Evolutionary conservation across 2,113 vertebrate genomes (phyloP).

Genomic region (Spermophilus dauricus): DNA sequence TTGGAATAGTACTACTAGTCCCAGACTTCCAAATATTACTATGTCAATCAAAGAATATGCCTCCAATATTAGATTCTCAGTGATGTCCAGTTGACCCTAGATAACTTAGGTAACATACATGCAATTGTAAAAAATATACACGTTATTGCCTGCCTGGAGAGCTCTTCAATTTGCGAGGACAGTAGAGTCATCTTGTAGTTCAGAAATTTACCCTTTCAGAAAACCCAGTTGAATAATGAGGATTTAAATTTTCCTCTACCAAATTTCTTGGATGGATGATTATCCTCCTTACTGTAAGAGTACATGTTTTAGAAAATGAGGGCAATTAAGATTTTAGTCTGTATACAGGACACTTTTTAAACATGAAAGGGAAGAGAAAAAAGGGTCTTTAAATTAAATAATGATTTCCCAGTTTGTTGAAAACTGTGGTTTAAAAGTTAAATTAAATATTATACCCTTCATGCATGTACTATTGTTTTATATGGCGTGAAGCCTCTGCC

Average conservation of each 20-base stretch:
- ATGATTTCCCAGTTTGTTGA: not conserved
- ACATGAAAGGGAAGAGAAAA: not conserved
- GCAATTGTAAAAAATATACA: not conserved
- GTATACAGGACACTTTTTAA: not conserved
- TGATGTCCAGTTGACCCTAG: not conserved
- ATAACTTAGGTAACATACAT: not conserved
- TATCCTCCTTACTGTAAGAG: not conserved
- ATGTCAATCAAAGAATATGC: not conserved
- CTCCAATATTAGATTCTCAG: not conserved
- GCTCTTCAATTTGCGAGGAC: not conserved
- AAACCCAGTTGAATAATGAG: not conserved
- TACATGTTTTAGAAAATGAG: not conserved
- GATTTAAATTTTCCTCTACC: not conserved
- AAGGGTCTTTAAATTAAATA: not conserved
- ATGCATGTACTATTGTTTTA: not conserved
- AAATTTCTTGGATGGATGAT: not conserved
- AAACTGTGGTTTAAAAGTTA: constrained; percentile 13
- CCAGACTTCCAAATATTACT: not conserved
- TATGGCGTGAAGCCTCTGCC: not conserved
- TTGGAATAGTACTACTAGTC: not conserved
- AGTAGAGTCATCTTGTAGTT: not conserved
- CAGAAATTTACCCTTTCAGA: not conserved
- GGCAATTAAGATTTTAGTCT: not conserved
- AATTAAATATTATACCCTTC: not conserved
- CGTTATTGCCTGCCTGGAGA: not conserved